Percentiles rank a stretch among this genome's conserved stretches.
phyloP scores from a whole-genome alignment of 2,888 invertebrate species.

The Coelinius sp. region DNA sequence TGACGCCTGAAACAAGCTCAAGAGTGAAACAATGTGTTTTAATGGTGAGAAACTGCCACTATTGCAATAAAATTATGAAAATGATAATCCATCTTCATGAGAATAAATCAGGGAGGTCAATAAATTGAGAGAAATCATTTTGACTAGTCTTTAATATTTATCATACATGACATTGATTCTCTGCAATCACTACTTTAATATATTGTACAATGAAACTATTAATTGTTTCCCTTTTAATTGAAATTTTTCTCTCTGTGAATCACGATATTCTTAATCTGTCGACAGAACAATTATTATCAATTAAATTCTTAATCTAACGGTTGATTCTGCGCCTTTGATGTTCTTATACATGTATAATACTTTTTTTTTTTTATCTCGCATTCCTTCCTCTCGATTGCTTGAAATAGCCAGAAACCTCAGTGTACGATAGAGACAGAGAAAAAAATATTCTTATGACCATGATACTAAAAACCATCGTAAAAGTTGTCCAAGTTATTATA shows the following conservation, averaged over 20 bases:
- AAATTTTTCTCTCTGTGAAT: background rate
- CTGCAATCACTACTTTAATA: constrained; percentile 13
- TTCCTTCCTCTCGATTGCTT: background rate
- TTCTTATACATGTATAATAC: constrained; percentile 16
- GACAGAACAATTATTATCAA: constrained; percentile 22
- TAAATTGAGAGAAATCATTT: constrained; percentile 47
- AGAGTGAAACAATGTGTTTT: background rate
- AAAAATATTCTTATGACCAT: constrained; percentile 1
- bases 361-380: background rate
- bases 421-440: background rate
- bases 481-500: constrained; percentile 30
- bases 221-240: background rate
- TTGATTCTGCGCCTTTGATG: constrained; percentile 25
- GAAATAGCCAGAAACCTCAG: background rate
- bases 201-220: constrained; percentile 9
- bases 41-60: background rate
- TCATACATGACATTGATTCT: constrained; percentile 56
- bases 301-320: constrained; percentile 22
- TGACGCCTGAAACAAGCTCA: background rate
- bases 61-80: background rate
- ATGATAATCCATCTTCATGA: background rate
- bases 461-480: constrained; percentile 37
- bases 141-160: constrained; percentile 66
- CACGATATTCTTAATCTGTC: constrained; percentile 22
- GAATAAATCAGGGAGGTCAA: background rate